A percentile compares a stretch with the other conserved stretches of the same genome.
Evolutionary conservation across 2,113 vertebrate genomes (phyloP).

Genomic region (Phycodurus eques): DNA sequence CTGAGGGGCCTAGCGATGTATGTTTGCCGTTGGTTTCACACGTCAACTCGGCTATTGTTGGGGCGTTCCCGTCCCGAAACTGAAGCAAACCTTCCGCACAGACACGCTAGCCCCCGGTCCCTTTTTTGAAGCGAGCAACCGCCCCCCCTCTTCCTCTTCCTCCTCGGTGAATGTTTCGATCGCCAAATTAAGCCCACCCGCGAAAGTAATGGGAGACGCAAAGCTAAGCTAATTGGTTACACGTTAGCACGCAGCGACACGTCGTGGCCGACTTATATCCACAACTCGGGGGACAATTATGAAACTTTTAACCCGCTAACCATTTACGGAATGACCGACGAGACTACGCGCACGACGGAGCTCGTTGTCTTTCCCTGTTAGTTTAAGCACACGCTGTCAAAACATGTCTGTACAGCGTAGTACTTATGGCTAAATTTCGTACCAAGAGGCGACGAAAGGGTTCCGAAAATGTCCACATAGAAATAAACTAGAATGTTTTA

Average conservation of each 20-base stretch:
- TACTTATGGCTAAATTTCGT: not conserved
- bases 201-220: not conserved
- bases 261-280: not conserved
- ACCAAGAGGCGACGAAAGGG: not conserved
- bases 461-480: not conserved
- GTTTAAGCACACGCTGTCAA: not conserved
- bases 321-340: not conserved
- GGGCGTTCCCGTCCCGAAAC: not conserved
- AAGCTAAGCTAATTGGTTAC: constrained; percentile 14
- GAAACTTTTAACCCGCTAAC: not conserved
- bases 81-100: not conserved
- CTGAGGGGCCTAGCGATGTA: constrained; percentile 41
- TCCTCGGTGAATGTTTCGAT: not conserved
- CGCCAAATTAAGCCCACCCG: not conserved
- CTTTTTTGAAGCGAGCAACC: not conserved
- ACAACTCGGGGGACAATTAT: not conserved
- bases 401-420: not conserved
- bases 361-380: not conserved
- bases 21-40: constrained; percentile 46
- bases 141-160: no score
- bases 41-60: constrained; percentile 58
- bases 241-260: not conserved
- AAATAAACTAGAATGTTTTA: not conserved
- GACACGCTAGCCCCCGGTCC: no score
- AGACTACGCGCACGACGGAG: not conserved